A percentile compares a stretch with the other conserved stretches of the same genome.
Evolutionary conservation across 2,888 invertebrate species (phyloP).

Genomic region (Petrolisthes manimaculis): DNA sequence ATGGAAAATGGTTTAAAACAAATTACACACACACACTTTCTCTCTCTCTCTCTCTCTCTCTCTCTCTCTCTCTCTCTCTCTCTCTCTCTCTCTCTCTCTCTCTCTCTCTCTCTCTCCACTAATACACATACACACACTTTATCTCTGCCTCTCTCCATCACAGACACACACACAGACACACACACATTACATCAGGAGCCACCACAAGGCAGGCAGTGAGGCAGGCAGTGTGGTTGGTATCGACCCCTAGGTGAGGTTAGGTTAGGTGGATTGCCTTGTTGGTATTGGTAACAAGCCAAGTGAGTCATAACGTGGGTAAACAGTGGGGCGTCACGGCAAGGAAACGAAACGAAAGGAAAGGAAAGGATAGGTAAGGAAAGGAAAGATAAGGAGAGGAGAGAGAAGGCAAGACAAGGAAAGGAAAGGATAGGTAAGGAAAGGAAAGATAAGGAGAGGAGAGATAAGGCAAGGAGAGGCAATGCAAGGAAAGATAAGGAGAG

Average conservation of each 20-base stretch:
- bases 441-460: no score
- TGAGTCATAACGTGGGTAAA: constrained; percentile 39
- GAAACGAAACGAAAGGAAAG: no score
- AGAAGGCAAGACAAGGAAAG: no score
- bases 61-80: not conserved
- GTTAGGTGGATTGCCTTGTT: constrained; percentile 40
- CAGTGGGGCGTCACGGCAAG: constrained; percentile 14
- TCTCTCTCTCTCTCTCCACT: not conserved
- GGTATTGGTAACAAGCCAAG: constrained; percentile 42
- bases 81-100: not conserved
- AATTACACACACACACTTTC: not conserved
- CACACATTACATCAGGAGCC: not conserved
- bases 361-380: no score
- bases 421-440: no score
- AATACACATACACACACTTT: not conserved
- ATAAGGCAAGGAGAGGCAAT: no score
- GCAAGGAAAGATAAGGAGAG: no score
- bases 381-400: no score
- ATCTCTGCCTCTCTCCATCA: not conserved
- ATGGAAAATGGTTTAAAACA: no score
- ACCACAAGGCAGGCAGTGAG: no score
- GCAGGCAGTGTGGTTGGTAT: no score
- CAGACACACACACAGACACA: no score
- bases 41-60: not conserved
- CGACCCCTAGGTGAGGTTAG: constrained; percentile 15